Evolutionary conservation across 2,888 invertebrate genomes (phyloP).

Genomic region (Andrena dorsata): DNA sequence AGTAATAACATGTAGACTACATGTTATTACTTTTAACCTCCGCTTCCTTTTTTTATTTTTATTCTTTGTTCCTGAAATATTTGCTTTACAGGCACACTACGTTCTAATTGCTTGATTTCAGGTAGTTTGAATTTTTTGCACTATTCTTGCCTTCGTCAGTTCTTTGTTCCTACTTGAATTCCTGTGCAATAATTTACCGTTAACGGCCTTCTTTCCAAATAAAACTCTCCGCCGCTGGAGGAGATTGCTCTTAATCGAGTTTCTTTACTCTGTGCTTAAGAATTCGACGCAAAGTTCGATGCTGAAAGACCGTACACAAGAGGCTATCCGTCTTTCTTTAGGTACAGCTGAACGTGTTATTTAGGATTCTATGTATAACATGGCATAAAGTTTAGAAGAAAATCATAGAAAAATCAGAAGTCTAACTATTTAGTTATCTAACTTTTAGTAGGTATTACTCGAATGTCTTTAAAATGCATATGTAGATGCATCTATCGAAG

Average conservation of each 20-base stretch:
- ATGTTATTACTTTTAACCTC: neutral
- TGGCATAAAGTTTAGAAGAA: neutral
- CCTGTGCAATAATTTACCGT: constrained; percentile 6
- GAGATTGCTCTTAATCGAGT: constrained; percentile 35
- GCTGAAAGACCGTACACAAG: constrained; percentile 8
- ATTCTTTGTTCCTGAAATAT: neutral
- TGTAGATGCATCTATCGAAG: no score
- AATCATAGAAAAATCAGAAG: neutral
- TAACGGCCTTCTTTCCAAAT: constrained; percentile 10
- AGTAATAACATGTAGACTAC: no score
- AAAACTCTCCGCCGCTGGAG: constrained; percentile 3
- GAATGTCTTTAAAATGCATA: neutral
- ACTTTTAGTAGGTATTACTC: neutral
- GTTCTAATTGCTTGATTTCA: neutral
- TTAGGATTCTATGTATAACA: neutral
- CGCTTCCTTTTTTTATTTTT: neutral
- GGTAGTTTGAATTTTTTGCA: neutral
- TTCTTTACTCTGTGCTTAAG: constrained; percentile 13
- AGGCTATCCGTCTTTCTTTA: constrained; percentile 17
- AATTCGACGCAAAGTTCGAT: constrained; percentile 9
- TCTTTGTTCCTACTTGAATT: constrained; percentile 9
- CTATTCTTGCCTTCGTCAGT: neutral
- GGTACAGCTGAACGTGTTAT: constrained; percentile 4
- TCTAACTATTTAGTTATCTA: neutral
- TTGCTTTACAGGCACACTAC: neutral